These are phyloP conservation scores for Gymnocephalus cernua DNA, from an alignment of 2,113 vertebrate genomes.

Conservation along the genomic window DNA sequence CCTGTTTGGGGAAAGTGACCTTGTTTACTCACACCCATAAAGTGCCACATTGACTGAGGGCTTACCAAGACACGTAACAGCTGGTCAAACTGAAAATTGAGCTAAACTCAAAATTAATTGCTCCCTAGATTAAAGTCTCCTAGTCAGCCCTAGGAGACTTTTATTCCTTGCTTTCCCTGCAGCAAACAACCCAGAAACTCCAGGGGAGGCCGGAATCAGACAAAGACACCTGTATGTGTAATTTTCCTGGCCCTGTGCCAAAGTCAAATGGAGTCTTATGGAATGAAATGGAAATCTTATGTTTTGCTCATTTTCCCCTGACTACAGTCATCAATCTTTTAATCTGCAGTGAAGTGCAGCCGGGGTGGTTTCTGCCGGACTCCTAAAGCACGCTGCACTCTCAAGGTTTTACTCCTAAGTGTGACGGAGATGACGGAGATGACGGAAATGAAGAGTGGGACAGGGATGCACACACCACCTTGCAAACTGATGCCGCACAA, in stretches of 20 bases:
- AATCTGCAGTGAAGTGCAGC: constrained; percentile 60
- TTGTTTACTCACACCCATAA: constrained; percentile 44
- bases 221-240: not conserved
- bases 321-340: constrained; percentile 71
- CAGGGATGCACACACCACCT: not conserved
- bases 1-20: constrained; percentile 41
- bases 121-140: constrained; percentile 29
- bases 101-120: constrained; percentile 41
- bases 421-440: too few relatives aligned
- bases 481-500: not conserved
- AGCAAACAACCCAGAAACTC: not conserved
- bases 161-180: not conserved
- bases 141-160: constrained; percentile 23
- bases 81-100: constrained; percentile 23
- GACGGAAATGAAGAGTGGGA: constrained; percentile 66
- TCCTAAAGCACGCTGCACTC: constrained; percentile 46
- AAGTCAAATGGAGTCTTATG: constrained; percentile 54
- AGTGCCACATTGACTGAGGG: constrained; percentile 7
- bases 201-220: not conserved
- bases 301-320: constrained; percentile 52
- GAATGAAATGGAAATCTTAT: constrained; percentile 66
- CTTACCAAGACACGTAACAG: constrained; percentile 8
- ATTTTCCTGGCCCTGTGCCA: constrained; percentile 47
- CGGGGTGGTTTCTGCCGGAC: constrained; percentile 23
- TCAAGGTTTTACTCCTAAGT: constrained; percentile 74